Conservation (phyloP, 2,888 invertebrate species). For the Chloromyia formosa region DNA sequence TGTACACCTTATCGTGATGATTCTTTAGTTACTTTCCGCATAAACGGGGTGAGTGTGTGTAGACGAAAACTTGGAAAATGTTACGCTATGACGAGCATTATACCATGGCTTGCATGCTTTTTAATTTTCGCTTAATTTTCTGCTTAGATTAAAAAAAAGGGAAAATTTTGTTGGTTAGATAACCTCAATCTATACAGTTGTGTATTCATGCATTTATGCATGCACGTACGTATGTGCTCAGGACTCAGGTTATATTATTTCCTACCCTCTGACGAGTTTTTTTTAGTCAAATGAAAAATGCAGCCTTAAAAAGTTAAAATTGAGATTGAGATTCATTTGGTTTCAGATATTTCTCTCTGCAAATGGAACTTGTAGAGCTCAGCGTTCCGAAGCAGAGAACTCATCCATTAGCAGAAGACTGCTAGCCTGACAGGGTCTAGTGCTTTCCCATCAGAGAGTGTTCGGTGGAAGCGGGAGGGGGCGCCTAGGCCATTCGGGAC, state of each 20-base stretch:
- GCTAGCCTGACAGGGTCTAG: not conserved
- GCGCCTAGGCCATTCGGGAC: not conserved
- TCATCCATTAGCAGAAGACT: slow-evolving; percentile 22
- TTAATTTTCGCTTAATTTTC: slow-evolving; percentile 35
- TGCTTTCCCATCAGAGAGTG: not conserved
- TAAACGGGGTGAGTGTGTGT: not conserved
- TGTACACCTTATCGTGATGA: slow-evolving; percentile 7
- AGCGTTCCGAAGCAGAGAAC: not conserved
- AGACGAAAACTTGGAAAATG: not conserved
- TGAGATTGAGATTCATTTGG: not conserved
- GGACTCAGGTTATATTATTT: not conserved
- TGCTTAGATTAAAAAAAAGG: slow-evolving; percentile 3
- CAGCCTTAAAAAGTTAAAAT: not conserved
- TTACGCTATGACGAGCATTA: not conserved
- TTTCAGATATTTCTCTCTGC: slow-evolving; percentile 4
- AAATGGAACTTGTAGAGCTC: slow-evolving; percentile 3
- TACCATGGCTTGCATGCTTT: slow-evolving; percentile 19
- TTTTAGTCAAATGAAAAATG: not conserved
- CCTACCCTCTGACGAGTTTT: not conserved
- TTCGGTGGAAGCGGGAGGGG: not conserved
- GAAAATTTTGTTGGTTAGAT: not conserved
- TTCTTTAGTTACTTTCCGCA: not conserved
- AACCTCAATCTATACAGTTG: not conserved
- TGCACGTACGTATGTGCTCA: not conserved
- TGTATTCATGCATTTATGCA: not conserved